Conservation (phyloP, 1,140 invertebrate genomes). For the Sitodiplosis mosellana region DNA sequence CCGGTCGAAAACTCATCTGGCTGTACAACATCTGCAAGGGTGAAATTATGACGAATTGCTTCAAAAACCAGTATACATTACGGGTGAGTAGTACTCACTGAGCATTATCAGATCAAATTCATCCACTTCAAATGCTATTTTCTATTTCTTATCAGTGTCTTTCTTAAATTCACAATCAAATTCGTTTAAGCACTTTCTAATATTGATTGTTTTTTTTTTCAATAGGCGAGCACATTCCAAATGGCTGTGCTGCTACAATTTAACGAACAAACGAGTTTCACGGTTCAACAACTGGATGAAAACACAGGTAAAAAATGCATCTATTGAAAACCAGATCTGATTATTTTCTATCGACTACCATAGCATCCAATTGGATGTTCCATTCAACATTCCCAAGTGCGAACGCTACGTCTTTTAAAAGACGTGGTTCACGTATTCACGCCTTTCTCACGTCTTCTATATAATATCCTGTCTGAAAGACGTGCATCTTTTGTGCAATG, state of each 20-base stretch:
- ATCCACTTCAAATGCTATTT: too few species aligned
- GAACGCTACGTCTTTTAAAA: too few species aligned
- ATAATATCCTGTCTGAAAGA: too few species aligned
- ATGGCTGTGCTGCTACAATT: constrained; percentile 96
- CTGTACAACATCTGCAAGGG: constrained; percentile 97
- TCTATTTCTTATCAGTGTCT: neutral
- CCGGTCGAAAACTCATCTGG: constrained; percentile 94
- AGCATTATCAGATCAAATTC: neutral
- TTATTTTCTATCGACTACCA: constrained; percentile 3
- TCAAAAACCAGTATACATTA: constrained; percentile 52
- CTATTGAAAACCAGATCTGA: neutral
- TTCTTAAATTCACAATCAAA: neutral
- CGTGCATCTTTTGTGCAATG: too few species aligned
- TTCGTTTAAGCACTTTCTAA: neutral
- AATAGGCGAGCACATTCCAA: constrained; percentile 82
- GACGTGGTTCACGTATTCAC: too few species aligned
- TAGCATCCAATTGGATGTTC: neutral
- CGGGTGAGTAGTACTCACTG: constrained; percentile 8
- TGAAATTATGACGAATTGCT: constrained; percentile 91
- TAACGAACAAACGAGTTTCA: constrained; percentile 72
- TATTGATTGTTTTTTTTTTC: neutral
- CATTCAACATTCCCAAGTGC: neutral
- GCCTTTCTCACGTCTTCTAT: too few species aligned
- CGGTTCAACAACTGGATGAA: constrained; percentile 61
- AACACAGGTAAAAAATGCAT: constrained; percentile 17